Conservation (phyloP, 2,113 vertebrate genomes). For the Caloenas nicobarica region DNA sequence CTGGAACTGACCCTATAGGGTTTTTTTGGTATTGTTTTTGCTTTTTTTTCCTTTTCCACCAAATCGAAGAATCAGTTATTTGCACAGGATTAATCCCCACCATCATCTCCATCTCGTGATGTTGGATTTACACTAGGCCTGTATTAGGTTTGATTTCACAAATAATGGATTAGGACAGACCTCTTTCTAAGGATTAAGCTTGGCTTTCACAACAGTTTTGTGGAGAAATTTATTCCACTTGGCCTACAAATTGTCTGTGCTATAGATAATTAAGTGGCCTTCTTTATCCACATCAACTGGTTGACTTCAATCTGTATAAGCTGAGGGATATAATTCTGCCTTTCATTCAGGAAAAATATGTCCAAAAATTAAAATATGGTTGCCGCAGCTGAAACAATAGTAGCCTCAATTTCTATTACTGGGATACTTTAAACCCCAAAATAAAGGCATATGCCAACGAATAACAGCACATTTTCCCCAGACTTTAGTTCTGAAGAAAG, state of each 20-base stretch:
- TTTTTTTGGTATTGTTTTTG: not conserved
- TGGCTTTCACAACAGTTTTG: not conserved
- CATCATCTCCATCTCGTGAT: not conserved
- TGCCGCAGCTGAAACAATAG: not conserved
- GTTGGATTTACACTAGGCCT: not conserved
- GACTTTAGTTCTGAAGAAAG: not conserved
- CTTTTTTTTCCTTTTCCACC: not conserved
- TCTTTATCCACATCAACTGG: not conserved
- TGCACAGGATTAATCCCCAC: not conserved
- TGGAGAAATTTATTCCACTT: not conserved
- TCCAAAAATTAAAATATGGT: not conserved
- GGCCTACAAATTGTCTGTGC: not conserved
- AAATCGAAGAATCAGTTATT: not conserved
- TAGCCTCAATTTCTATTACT: not conserved
- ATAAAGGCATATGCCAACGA: not conserved
- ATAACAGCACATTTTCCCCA: not conserved
- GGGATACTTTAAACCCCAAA: not conserved
- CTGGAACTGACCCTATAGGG: accelerated
- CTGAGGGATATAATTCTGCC: not conserved
- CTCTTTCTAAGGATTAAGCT: slow-evolving; percentile 27
- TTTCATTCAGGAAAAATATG: not conserved
- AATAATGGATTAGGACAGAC: slow-evolving; percentile 31
- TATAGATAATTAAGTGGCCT: not conserved
- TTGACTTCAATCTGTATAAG: not conserved
- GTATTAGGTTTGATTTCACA: slow-evolving; percentile 29